Conservation (phyloP, 2,797 vertebrate species). For the Amblyopsis hoosieri region DNA sequence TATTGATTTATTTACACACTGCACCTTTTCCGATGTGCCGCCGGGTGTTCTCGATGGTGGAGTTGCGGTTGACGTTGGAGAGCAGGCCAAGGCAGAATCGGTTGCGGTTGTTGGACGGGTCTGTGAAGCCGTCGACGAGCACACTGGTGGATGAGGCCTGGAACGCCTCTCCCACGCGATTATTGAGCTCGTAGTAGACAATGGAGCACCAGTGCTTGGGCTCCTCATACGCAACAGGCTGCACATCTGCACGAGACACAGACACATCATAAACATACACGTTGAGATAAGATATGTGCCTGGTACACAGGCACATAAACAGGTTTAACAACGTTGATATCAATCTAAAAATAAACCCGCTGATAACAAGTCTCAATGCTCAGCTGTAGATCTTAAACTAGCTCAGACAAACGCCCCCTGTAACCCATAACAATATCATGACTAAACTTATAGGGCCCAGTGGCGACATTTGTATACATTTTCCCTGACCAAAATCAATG, state of each 20-base stretch:
- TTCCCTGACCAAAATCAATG: conserved; percentile 47
- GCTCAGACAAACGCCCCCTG: conserved; percentile 30
- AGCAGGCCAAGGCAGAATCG: conserved; percentile 97
- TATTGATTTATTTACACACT: conserved; percentile 13
- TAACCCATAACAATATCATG: conserved; percentile 36
- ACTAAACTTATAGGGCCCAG: conserved; percentile 37
- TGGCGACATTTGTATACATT: conserved; percentile 42
- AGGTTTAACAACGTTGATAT: conserved; percentile 6
- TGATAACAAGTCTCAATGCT: neutral
- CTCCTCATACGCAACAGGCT: conserved; percentile 95
- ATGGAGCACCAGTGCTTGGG: conserved; percentile 99
- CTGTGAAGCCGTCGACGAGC: conserved; percentile 97
- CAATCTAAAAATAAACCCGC: neutral
- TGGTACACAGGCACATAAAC: neutral
- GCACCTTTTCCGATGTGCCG: conserved; percentile 97
- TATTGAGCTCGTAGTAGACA: conserved; percentile 99
- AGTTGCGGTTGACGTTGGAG: conserved; percentile 98
- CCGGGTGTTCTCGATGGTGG: conserved; percentile 97
- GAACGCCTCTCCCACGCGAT: conserved; percentile 95
- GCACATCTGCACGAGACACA: conserved; percentile 85
- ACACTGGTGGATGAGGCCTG: conserved; percentile 96
- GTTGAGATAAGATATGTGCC: conserved; percentile 10
- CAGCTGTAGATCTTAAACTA: conserved; percentile 33
- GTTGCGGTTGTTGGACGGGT: conserved; percentile 98
- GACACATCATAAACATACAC: conserved; percentile 46